Base-by-base conservation (phyloP, 2,113 vertebrate species). In the Gavialis gangeticus region DNA sequence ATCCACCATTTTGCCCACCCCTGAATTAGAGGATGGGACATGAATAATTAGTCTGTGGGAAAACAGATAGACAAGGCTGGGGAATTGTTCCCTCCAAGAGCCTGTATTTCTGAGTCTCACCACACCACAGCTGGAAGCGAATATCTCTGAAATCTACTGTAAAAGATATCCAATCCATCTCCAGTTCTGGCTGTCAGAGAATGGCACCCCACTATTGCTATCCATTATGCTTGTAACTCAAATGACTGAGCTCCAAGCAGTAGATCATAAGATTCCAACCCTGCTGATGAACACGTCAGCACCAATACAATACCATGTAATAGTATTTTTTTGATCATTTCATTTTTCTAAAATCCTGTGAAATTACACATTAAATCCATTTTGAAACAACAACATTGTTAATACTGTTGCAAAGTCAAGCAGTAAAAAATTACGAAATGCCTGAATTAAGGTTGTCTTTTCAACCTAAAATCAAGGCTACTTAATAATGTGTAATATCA, bases 201-300 rank as follows among this genome's bases (percentile, higher is more conserved):
- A 80, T 21, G 4, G 30, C 4, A 77, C 15, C 54, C 34, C 67
- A 1, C 16, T 3, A 1, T 10, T 5, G 22, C 83, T 14, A 30
- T 66, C n/a, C 21, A 28, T 19, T 77, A 58, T 54, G 63, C 62
- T 76, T 2, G 16, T 69, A 62, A 19, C 1, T 57, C 46, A 78
- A 75, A 55, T 28, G 24, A 19, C 0, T 1, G 12, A 60, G 9
- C 10, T 21, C 6, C 0, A 10, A 55, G 10, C 6, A 82, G 15
- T 37, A 34, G 6, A 71, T 59, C 55, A 71, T 25, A 84, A 58
- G 66, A 34, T 86, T 88, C 46, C 69, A 6, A 1, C 11, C 24
- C 4, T 57, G 6, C 46, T 57, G 10, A n/a, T 82, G 67, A 16
- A 28, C 55, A 71, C 82, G 3, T 28, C 58, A 3, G 66, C 4